Evolutionary conservation across 2,113 vertebrate species (phyloP), one percentile per base, ranked within the genome.

Genomic region (Hyaena hyaena): DNA sequence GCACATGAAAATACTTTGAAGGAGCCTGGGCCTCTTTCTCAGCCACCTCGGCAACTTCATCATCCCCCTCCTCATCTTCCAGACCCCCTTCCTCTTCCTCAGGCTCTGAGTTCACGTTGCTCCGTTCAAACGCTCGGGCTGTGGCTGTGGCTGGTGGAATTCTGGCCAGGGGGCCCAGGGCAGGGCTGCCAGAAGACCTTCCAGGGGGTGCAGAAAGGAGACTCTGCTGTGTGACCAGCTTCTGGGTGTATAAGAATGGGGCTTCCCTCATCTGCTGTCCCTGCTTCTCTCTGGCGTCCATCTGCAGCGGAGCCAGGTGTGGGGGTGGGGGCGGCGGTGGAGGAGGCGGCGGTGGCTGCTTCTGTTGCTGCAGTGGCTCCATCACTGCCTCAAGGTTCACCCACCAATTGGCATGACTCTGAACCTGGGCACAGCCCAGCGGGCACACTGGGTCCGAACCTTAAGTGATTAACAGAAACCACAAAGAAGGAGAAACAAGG

Each of bases 361-460:
- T 99, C 98, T 99, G 99, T 90, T 99, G 99, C 96, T 99, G 99
- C 96, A 99, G 99, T 93, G 99, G 99, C 97, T 99, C 99, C 98
- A 99, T 99, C 96, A 99, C 98, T 5, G 99, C 99, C 96, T 99
- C 98, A 84, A 99, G 98, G 98, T 99, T 99, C 98, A 99, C 98
- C 98, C 74, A 98, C 99, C n/a, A 74, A 98, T 95, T 97, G 97
- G 98, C 98, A 99, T 99, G 99, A 99, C 98, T 98, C 96, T 98
- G 98, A 93, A 98, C 86, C 92, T 93, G 98, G 45, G 98, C 98
- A 90, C 98, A 98, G 90, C 98, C 98, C 80, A 98, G 90, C 50
- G 82, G 84, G 96, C 95, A 95, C 97, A 81, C 89, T 39, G 93
- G 87, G 71, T 96, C 92, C 88, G 68, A 50, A 90, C 88, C 91